phyloP scores from a whole-genome alignment of 1,140 invertebrate genomes.

The Phthorimaea operculella region DNA sequence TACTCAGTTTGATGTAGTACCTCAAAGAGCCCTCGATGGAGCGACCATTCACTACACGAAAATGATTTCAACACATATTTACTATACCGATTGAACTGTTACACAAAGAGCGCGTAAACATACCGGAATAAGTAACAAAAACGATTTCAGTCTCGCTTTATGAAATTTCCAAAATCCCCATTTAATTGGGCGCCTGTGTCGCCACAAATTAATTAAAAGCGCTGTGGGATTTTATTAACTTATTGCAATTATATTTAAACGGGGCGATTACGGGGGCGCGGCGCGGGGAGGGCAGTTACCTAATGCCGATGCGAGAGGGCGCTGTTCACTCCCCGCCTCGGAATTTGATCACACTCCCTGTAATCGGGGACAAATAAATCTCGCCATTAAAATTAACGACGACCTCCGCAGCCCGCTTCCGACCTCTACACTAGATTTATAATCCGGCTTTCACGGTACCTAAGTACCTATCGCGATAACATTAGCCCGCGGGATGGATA shows the following conservation, averaged over 20 bases:
- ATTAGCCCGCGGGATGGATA: conserved; percentile 36
- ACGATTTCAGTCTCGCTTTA: conserved; percentile 26
- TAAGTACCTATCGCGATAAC: conserved; percentile 35
- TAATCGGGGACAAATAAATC: conserved; percentile 62
- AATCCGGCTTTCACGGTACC: conserved; percentile 45
- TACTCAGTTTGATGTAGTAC: neutral
- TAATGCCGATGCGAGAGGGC: conserved; percentile 34
- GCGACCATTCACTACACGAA: conserved; percentile 15
- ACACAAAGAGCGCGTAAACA: conserved; percentile 17
- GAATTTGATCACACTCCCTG: conserved; percentile 53
- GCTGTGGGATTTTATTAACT: conserved; percentile 56
- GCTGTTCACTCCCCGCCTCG: conserved; percentile 29
- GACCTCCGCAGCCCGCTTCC: conserved; percentile 36
- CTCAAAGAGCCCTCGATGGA: neutral
- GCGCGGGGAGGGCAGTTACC: conserved; percentile 14
- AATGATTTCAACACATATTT: conserved; percentile 18
- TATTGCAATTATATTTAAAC: conserved; percentile 63
- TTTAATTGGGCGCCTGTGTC: conserved; percentile 47
- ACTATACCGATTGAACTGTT: conserved; percentile 17
- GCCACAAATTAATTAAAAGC: conserved; percentile 58
- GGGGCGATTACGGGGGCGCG: conserved; percentile 35
- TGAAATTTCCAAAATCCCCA: conserved; percentile 38
- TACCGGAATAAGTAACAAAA: conserved; percentile 20
- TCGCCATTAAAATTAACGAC: conserved; percentile 55
- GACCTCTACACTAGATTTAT: conserved; percentile 59